Conservation (phyloP, 2,797 vertebrate species). For the Darevskia nairensis region DNA sequence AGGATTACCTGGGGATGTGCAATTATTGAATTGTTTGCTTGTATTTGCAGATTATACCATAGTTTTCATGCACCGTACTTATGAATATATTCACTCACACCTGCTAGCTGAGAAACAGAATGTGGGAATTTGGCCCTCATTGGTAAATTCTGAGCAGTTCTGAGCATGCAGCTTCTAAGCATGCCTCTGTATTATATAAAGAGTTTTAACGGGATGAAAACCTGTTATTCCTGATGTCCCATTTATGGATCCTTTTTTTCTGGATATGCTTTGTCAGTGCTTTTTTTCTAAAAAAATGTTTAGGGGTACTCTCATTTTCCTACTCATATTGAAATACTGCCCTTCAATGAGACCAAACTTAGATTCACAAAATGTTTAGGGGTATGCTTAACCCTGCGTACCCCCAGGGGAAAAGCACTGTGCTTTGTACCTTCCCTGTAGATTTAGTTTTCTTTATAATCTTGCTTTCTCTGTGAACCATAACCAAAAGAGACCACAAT, state of each 20-base stretch:
- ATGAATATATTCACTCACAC: accelerated
- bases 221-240: background rate
- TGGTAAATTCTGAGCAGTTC: background rate
- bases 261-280: background rate
- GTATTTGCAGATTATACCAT: background rate
- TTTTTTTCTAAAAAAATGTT: background rate
- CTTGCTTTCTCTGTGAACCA: background rate
- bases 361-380: too few relatives aligned
- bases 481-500: background rate
- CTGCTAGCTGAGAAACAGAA: background rate
- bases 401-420: too few relatives aligned
- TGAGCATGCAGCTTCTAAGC: background rate
- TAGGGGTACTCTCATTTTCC: too few relatives aligned
- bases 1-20: background rate
- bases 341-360: too few relatives aligned
- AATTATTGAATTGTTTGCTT: background rate
- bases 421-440: background rate
- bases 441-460: background rate
- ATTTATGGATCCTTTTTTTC: background rate
- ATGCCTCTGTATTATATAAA: background rate
- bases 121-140: background rate
- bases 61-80: background rate
- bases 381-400: too few relatives aligned
- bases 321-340: too few relatives aligned
- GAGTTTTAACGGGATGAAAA: background rate